Conservation (phyloP, 2,888 invertebrate species). For the Gastrophysa polygoni region DNA sequence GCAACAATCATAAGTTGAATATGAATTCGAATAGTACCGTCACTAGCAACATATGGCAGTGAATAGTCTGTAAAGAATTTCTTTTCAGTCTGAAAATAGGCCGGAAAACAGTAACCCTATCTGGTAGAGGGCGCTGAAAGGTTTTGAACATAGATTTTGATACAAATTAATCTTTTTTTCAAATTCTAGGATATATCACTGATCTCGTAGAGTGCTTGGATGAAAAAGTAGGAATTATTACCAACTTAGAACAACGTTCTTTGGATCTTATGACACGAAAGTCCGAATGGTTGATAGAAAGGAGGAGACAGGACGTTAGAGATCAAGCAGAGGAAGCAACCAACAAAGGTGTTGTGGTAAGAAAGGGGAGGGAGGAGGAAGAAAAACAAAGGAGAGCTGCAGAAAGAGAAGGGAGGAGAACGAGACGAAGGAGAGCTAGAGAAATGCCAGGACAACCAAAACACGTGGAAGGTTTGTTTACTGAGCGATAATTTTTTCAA, state of each 20-base stretch:
- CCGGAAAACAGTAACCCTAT: too few species aligned
- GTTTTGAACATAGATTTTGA: too few species aligned
- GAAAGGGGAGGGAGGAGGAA: conserved; percentile 65
- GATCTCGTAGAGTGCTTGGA: conserved; percentile 97
- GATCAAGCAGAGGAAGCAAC: conserved; percentile 95
- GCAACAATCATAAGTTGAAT: too few species aligned
- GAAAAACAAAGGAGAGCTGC: conserved; percentile 81
- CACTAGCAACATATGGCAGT: too few species aligned
- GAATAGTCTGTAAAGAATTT: too few species aligned
- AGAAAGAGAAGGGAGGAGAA: conserved; percentile 89
- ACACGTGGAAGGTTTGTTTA: conserved; percentile 75
- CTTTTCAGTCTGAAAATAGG: too few species aligned
- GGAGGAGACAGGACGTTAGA: conserved; percentile 88
- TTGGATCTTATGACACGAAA: conserved; percentile 73
- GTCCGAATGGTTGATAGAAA: conserved; percentile 76
- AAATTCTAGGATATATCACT: conserved; percentile 70
- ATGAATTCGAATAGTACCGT: too few species aligned
- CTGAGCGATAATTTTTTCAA: not conserved
- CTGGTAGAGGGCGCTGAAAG: too few species aligned
- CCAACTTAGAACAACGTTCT: conserved; percentile 80
- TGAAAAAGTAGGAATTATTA: conserved; percentile 85
- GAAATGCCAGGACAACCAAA: conserved; percentile 68
- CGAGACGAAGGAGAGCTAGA: conserved; percentile 80
- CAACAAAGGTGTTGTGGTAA: conserved; percentile 56
- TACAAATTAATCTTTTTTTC: not conserved